A percentile compares a stretch with the other conserved stretches of the same genome.
Evolutionary conservation across 2,113 vertebrate species (phyloP).

Genomic region (Sturnira hondurensis): DNA sequence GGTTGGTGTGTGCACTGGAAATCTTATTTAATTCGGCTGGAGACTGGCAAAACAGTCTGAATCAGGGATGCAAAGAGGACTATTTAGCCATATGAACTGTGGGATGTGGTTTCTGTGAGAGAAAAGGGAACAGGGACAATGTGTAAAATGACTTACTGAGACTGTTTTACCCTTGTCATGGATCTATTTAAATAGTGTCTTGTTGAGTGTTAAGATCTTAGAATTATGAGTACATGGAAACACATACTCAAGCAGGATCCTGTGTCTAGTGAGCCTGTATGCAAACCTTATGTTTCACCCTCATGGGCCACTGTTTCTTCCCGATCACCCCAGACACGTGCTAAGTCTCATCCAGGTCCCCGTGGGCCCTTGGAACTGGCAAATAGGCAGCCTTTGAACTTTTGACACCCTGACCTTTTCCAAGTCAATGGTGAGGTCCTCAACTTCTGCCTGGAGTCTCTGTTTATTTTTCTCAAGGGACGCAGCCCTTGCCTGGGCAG

Average conservation of each 20-base stretch:
- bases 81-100: not conserved
- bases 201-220: not conserved
- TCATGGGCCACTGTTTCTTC: not conserved
- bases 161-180: not conserved
- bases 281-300: not conserved
- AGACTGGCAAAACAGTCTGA: slow-evolving; percentile 61
- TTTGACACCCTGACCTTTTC: slow-evolving; percentile 77
- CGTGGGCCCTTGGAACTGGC: not conserved
- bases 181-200: not conserved
- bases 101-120: not conserved
- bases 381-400: not conserved
- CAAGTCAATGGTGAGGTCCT: slow-evolving; percentile 80
- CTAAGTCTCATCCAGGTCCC: not conserved
- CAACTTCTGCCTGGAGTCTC: slow-evolving; percentile 81
- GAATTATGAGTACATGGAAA: not conserved
- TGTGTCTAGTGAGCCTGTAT: not conserved
- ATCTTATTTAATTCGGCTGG: slow-evolving; percentile 44
- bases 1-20: slow-evolving; percentile 27
- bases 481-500: slow-evolving; percentile 75
- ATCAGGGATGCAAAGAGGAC: slow-evolving; percentile 20
- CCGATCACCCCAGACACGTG: not conserved
- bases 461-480: slow-evolving; percentile 82
- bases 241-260: not conserved
- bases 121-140: not conserved
- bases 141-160: not conserved